phyloP scores from a whole-genome alignment of 2,797 vertebrate species.

The Psittacula derbiana region DNA sequence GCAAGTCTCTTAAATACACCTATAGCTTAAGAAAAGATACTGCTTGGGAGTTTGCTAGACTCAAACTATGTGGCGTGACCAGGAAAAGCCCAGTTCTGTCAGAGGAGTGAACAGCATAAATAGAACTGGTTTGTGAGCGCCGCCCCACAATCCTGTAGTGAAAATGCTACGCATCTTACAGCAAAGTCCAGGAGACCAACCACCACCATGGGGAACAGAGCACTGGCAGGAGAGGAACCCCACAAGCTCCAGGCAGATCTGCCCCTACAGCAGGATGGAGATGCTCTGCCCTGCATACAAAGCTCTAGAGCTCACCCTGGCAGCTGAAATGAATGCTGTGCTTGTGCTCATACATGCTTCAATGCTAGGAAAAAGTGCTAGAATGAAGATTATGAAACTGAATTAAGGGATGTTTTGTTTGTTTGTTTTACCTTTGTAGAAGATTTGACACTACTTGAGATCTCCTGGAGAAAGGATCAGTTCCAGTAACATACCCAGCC shows the following conservation, averaged over 20 bases:
- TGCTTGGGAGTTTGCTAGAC: not conserved
- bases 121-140: rapidly evolving
- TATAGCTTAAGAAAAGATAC: not conserved
- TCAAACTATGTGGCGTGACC: not conserved
- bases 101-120: not conserved
- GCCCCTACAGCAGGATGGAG: not conserved
- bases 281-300: rapidly evolving
- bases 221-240: not conserved
- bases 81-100: not conserved
- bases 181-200: not conserved
- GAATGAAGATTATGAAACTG: not conserved
- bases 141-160: not conserved
- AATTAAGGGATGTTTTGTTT: not conserved
- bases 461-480: not conserved
- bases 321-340: not conserved
- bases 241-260: not conserved
- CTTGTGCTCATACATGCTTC: rapidly evolving
- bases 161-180: not conserved
- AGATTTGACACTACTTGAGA: not conserved
- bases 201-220: rapidly evolving
- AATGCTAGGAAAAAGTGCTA: not conserved
- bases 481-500: not conserved
- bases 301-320: not conserved
- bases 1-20: not conserved
- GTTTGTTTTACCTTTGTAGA: not conserved